Evolutionary conservation across 2,888 invertebrate genomes (phyloP), one percentile per base, ranked within the genome.

Genomic region (Watsonalla binaria): DNA sequence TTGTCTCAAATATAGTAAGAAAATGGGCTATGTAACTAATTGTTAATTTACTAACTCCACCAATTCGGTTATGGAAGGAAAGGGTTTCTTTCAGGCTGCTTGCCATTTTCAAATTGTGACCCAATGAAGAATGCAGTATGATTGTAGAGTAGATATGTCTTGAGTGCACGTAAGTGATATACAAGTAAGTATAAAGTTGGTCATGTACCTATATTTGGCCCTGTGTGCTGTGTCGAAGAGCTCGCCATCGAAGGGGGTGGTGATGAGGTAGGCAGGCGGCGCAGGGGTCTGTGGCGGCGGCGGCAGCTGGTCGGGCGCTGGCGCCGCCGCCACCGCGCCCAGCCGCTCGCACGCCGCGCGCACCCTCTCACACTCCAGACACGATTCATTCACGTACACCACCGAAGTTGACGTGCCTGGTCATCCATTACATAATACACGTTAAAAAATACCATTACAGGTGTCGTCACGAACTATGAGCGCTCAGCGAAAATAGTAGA

Each of bases 171-270:
- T 24, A 24, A 2, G 24, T 24, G 24, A 24, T 24, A 24, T 24
- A 24, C 1, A 24, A 24, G 24, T 24, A 39, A 4, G 8, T 37
- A 24, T 14, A 13, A 39, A 35, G 48, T 14, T n/a, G 51, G 15
- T 42, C 0, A 37, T 52, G 47, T 59, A 90, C 90, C 90, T 89
- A 79, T 89, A 89, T 77, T 89, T 90, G 52, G 90, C 89, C 78
- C 84, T 87, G 78, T 93, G 93, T 59, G 96, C 92, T 61, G 91
- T 92, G 72, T 94, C 93, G 83, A 93, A 96, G 59, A 94, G 91
- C 57, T 93, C 92, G 52, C 95, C 95, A 61, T 94, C 94, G 81
- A 96, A 96, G 62, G 93, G 93, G 51, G 94, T 92, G 61, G 96
- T 85, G 72, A 96, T 93, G 86, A 95, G 81, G 76, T 89, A 90